Evolutionary conservation across 2,797 vertebrate genomes (phyloP), one percentile per base, ranked within the genome.

Genomic region (Lates japonicus): DNA sequence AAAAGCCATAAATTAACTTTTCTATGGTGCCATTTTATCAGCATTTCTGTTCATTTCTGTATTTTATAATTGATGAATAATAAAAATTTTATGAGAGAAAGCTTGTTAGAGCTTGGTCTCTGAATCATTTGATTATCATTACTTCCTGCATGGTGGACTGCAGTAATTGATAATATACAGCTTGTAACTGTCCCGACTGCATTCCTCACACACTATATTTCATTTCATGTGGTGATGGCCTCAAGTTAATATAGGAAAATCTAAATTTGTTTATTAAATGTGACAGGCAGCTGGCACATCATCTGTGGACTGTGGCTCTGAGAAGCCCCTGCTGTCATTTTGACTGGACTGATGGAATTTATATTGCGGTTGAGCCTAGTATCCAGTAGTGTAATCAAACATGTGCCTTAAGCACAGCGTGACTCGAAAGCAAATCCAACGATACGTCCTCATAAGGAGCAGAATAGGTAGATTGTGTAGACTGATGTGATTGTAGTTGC

Each of bases 41-140:
- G 25, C 57, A 46, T 5, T 22, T 78, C 29, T 70, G 6, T 64
- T 76, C 2, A 14, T 48, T 41, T 73, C 44, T 73, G 37, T 68
- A 11, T 16, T 74, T 64, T 60, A 44, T 20, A n/a, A 51, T 44
- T 33, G 17, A 68, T 51, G 41, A 42, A 60, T 59, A 67, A 74
- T 81, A 64, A 63, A 46, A 33, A 46, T n/a, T n/a, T 19, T 20
- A 19, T 55, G 33, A 63, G 20, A 60, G 61, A 61, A 72, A 76
- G 37, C 72, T n/a, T 69, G 59, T 65, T 54, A 74, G 54, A 76
- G 51, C 29, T 59, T 61, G 5, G 74, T 78, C 29, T 11, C 25
- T 55, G 51, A 77, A 54, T 73, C 76, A 83, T 85, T 80, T 74
- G n/a, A 73, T 85, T 62, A 87, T 81, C 74, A 79, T 88, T 77